phyloP scores from a whole-genome alignment of 1,140 invertebrate species.

The Papilio glaucus region DNA sequence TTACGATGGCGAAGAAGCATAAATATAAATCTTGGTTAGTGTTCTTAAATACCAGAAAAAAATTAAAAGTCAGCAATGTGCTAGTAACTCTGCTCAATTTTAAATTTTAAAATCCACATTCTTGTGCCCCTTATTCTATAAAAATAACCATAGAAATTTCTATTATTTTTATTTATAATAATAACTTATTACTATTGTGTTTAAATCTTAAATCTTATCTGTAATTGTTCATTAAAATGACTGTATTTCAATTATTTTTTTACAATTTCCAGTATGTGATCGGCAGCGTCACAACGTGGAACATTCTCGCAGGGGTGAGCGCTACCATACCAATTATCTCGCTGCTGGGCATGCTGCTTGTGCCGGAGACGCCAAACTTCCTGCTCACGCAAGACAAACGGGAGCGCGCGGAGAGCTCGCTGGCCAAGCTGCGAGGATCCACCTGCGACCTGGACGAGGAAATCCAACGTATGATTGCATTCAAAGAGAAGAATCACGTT shows the following conservation, averaged over 20 bases:
- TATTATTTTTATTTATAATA: no score
- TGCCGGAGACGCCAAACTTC: constrained; percentile 90
- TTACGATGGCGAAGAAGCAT: no score
- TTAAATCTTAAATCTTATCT: no score
- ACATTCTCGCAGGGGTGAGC: constrained; percentile 85
- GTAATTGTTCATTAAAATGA: no score
- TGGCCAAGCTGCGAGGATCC: constrained; percentile 86
- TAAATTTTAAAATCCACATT: no score
- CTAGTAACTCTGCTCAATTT: no score
- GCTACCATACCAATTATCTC: constrained; percentile 84
- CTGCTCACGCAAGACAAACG: constrained; percentile 86
- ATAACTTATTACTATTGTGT: no score
- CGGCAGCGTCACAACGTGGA: constrained; percentile 85
- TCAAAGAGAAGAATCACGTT: constrained; percentile 86
- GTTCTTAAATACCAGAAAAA: no score
- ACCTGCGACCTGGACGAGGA: constrained; percentile 86
- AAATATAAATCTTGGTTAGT: no score
- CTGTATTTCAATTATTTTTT: constrained; percentile 30
- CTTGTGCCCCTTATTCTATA: no score
- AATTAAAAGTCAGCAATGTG: no score
- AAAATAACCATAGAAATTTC: no score
- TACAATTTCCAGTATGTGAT: constrained; percentile 85
- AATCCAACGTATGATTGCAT: constrained; percentile 85
- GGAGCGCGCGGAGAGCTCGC: constrained; percentile 85
- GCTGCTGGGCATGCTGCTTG: constrained; percentile 84